Evolutionary conservation across 2,113 vertebrate species (phyloP), one percentile per base, ranked within the genome.

Genomic region (Macrotus californicus): DNA sequence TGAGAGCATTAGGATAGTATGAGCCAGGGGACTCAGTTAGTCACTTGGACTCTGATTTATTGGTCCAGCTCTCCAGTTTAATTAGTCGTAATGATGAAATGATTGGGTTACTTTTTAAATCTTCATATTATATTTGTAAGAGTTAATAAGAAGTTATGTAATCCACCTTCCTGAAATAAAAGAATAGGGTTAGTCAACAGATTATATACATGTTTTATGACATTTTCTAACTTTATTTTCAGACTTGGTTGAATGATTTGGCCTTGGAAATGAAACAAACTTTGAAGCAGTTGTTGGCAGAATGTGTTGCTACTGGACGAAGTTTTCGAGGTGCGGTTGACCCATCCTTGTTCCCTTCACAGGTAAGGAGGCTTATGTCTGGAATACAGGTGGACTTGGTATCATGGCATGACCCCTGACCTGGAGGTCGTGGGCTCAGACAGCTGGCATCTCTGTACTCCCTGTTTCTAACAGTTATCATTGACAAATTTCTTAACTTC

Each of bases 201-300:
- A 21, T n/a, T 67, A 6, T 36, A 18, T 79, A 46, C 72, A 86
- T 94, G 19, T 97, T 83, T 89, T 48, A 39, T 92, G 19, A 80
- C 24, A 80, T 94, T 92, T 94, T 91, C 15, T 15, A 0, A 97
- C 4, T 97, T 93, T 97, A 52, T 94, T 97, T 61, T 87, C 70
- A 99, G 99, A 98, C 98, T 34, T 99, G 99, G 99, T 98, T 99
- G 43, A 99, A 98, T 94, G 98, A 98, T 94, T 98, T 99, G 92
- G 99, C 99, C 88, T 97, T 97, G n/a, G 99, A 99, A 98, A 99
- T 99, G 99, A 99, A 99, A 96, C 98, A 99, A 7, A 99, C 99
- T 6, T 96, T 99, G 97, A 99, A 99, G 94, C 98, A 99, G 54
- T 97, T 99, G 95, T 98, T 99, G 93, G 97, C 97, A 85, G 99